A percentile compares a stretch with the other conserved stretches of the same genome.
Evolutionary conservation across 2,113 vertebrate genomes (phyloP).

Genomic region (Sylvilagus bachmani): DNA sequence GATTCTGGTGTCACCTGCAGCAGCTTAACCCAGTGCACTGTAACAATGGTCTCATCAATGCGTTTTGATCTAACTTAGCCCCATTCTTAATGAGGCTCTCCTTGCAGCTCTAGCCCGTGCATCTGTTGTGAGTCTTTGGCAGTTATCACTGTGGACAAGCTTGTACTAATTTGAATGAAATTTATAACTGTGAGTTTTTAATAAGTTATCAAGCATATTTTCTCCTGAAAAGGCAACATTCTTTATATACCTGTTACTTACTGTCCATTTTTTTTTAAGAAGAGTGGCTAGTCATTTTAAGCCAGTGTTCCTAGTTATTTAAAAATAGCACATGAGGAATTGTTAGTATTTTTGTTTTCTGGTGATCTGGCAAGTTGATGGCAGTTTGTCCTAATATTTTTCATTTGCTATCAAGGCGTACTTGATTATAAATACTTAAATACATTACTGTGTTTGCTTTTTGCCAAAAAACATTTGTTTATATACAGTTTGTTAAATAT

Average conservation of each 20-base stretch:
- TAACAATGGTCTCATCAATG: too few relatives aligned
- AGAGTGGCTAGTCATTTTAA: slow-evolving; percentile 57
- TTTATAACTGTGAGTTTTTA: slow-evolving; percentile 65
- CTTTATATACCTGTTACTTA: slow-evolving; percentile 50
- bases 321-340: slow-evolving; percentile 72
- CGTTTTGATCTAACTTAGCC: neutral
- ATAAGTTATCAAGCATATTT: slow-evolving; percentile 37
- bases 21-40: neutral
- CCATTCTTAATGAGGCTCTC: slow-evolving; percentile 24
- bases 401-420: slow-evolving; percentile 56
- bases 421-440: slow-evolving; percentile 60
- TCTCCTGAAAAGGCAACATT: neutral
- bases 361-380: slow-evolving; percentile 46
- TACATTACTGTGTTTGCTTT: slow-evolving; percentile 65
- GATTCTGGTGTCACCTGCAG: too few relatives aligned
- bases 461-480: slow-evolving; percentile 47
- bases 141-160: slow-evolving; percentile 49
- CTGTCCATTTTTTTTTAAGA: slow-evolving; percentile 19
- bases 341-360: slow-evolving; percentile 62
- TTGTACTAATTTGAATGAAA: slow-evolving; percentile 58
- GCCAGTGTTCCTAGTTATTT: slow-evolving; percentile 45
- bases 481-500: slow-evolving; percentile 64
- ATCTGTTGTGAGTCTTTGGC: neutral
- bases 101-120: neutral
- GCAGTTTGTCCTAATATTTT: slow-evolving; percentile 75